Conservation (phyloP, 1,140 invertebrate species). For the Caenorhabditis latens region DNA sequence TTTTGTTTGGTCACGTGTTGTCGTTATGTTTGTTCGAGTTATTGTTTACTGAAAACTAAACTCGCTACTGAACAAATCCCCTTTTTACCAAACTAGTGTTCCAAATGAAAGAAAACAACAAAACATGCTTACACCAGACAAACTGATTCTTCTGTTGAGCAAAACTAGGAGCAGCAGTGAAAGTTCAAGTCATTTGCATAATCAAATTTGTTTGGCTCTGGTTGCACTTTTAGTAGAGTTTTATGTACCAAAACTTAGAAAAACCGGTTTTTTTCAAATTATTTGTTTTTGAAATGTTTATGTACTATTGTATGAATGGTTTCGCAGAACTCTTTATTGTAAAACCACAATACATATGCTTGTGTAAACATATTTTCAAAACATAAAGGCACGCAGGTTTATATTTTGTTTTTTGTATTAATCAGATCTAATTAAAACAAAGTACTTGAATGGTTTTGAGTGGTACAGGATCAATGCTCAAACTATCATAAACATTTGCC, state of each 20-base stretch:
- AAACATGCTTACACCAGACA: background rate
- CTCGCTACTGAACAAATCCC: slow-evolving; percentile 5
- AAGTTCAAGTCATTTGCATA: slow-evolving; percentile 42
- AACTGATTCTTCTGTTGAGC: background rate
- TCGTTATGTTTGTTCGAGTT: background rate
- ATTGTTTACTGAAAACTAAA: background rate
- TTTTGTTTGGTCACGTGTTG: slow-evolving; percentile 20
- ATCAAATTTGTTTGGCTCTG: slow-evolving; percentile 18
- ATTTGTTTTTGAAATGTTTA: too few species aligned
- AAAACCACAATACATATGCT: too few species aligned
- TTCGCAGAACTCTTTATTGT: too few species aligned
- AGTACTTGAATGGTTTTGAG: too few species aligned
- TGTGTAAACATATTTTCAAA: too few species aligned
- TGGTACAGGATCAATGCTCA: too few species aligned
- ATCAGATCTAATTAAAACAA: too few species aligned
- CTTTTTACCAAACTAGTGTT: slow-evolving; percentile 5
- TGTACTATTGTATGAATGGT: too few species aligned
- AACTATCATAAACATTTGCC: too few species aligned
- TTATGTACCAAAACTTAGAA: background rate
- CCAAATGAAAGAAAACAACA: slow-evolving; percentile 11
- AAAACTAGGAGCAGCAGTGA: background rate
- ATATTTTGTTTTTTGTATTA: too few species aligned
- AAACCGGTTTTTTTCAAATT: slow-evolving; percentile 1
- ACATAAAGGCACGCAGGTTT: too few species aligned
- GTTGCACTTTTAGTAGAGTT: slow-evolving; percentile 17